Base-by-base conservation (phyloP, 2,113 vertebrate species). In the Tamias sibiricus region DNA sequence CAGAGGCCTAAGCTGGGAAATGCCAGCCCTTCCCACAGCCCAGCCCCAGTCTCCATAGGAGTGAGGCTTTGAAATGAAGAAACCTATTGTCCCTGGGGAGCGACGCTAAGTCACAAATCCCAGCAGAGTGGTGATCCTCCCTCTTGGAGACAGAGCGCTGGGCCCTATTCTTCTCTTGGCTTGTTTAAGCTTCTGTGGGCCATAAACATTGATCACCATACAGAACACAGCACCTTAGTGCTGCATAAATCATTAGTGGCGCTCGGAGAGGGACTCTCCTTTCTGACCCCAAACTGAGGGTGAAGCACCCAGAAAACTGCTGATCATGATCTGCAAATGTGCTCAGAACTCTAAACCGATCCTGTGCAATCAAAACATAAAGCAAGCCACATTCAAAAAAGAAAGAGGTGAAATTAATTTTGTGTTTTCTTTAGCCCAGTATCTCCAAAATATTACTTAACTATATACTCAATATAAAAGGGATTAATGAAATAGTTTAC, bases 131-230 rank as follows among this genome's bases (percentile, higher is more conserved):
- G 90, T 0, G 24, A 81, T 49, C 82, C 22, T 84, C 92, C 42
- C 59, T 96, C 91, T 96, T 80, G 86, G 95, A 3, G 28, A 88
- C 89, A 93, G 84, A 80, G 74, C 77, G 4, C 52, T 16, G 35
- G 87, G 95, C 83, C 95, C 94, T 49, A 59, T 72, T 96, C 94
- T 95, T 95, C 97, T 97, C 77, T 82, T 0, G 57, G 87, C 76
- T 93, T 94, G 97, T 97, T 98, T 97, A 64, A 98, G 96, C 92
- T 90, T 95, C 91, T 91, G 22, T 62, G 95, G 85, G 86, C 96
- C 96, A 94, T 97, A 97, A 98, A 94, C 95, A 9, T 0, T 75
- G 94, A 94, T 97, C 54, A 62, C 94, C 52, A 68, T 13, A 75
- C 69, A 94, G 89, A 72, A 26, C 57, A 8, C 52, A 91, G 74